Percentiles rank a stretch among this genome's conserved stretches.
Evolutionary conservation across 2,797 vertebrate genomes (phyloP).

Genomic region (Adrianichthys oophorus): DNA sequence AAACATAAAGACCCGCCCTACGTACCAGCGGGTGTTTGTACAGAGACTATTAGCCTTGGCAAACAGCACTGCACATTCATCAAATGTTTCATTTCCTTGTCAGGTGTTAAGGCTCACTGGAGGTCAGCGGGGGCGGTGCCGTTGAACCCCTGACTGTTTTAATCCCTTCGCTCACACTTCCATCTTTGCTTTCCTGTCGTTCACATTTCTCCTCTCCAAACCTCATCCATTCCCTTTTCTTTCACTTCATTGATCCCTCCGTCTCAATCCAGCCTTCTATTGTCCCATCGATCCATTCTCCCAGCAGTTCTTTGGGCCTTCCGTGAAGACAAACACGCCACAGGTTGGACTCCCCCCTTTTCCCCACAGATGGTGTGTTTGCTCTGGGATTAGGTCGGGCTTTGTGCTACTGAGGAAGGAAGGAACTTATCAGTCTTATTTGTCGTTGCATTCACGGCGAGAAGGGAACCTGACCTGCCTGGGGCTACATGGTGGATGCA

Average conservation of each 20-base stretch:
- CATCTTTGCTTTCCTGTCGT: conserved; percentile 17
- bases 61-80: conserved; percentile 63
- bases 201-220: conserved; percentile 6
- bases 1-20: conserved; percentile 18
- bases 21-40: conserved; percentile 45
- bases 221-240: conserved; percentile 14
- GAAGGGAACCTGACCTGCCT: conserved; percentile 40
- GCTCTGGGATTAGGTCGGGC: conserved; percentile 53
- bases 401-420: conserved; percentile 65
- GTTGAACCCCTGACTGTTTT: conserved; percentile 46
- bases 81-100: conserved; percentile 57
- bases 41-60: conserved; percentile 56
- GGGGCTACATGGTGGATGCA: conserved; percentile 6
- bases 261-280: conserved; percentile 17
- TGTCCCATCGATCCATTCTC: conserved; percentile 34
- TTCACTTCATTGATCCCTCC: conserved; percentile 33
- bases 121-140: conserved; percentile 46
- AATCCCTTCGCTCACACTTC: conserved; percentile 27
- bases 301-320: conserved; percentile 10
- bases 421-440: conserved; percentile 74
- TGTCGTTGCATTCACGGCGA: conserved; percentile 60
- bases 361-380: conserved; percentile 43
- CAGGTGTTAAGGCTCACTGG: conserved; percentile 32
- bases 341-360: conserved; percentile 31
- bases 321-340: conserved; percentile 44